These are phyloP conservation scores for Galerucella pusilla DNA, from an alignment of 2,888 invertebrate species.

Conservation along the genomic window DNA sequence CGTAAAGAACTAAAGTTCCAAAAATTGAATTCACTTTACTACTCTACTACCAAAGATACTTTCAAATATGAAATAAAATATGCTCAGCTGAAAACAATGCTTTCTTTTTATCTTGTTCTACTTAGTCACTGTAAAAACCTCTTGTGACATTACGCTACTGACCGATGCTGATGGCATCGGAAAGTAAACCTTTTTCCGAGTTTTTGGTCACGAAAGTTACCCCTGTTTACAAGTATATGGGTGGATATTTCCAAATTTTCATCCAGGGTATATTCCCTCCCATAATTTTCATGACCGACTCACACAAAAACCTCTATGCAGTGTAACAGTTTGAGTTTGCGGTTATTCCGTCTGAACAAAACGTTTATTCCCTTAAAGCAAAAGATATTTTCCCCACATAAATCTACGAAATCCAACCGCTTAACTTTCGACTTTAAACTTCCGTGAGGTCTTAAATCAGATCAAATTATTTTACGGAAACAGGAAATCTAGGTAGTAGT, in stretches of 20 bases:
- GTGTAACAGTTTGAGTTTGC: constrained; percentile 14
- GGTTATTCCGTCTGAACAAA: constrained; percentile 16
- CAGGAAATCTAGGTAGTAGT: constrained; percentile 31
- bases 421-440: constrained; percentile 31
- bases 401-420: constrained; percentile 32
- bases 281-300: constrained; percentile 7
- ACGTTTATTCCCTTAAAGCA: constrained; percentile 15
- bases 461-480: constrained; percentile 32
- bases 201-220: background rate
- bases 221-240: background rate
- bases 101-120: too few relatives aligned
- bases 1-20: too few relatives aligned
- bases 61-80: too few relatives aligned
- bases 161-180: background rate
- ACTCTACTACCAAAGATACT: too few relatives aligned
- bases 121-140: too few relatives aligned
- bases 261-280: background rate
- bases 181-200: too few relatives aligned
- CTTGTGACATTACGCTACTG: too few relatives aligned
- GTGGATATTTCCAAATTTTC: background rate
- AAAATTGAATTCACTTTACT: too few relatives aligned
- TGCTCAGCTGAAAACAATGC: too few relatives aligned
- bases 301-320: background rate
- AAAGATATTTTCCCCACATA: constrained; percentile 28
- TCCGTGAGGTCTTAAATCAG: constrained; percentile 29